phyloP scores from a whole-genome alignment of 2,888 invertebrate species.

The Eristalinus aeneus region DNA sequence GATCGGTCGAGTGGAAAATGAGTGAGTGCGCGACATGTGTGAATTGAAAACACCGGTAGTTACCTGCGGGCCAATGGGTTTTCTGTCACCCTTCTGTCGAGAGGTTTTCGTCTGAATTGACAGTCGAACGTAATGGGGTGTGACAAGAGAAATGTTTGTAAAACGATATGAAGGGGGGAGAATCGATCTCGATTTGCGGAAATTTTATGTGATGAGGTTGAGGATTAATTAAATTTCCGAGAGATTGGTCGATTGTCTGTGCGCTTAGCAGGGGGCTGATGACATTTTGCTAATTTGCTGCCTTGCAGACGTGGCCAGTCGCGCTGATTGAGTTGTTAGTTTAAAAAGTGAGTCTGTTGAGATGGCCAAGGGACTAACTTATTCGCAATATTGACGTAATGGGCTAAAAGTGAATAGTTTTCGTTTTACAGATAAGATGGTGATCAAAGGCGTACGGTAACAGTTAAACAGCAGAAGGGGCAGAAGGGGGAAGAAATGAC shows the following conservation, averaged over 20 bases:
- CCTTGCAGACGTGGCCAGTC: background rate
- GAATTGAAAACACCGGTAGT: conserved; percentile 2
- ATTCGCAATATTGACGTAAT: no score
- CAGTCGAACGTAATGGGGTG: background rate
- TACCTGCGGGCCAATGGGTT: background rate
- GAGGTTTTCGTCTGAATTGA: background rate
- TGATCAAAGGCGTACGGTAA: no score
- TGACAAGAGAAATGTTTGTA: background rate
- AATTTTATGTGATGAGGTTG: background rate
- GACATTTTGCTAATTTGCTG: background rate
- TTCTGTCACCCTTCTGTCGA: background rate
- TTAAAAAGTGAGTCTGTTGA: background rate
- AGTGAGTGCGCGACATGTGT: conserved; percentile 7
- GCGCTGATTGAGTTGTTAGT: background rate
- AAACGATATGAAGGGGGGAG: background rate
- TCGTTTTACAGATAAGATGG: no score
- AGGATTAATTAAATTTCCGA: background rate
- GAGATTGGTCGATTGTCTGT: background rate
- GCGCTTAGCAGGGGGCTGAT: background rate
- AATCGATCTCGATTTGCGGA: background rate
- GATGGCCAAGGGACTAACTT: background rate
- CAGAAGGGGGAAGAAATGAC: no score
- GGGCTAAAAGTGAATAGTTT: no score
- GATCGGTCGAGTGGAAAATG: conserved; percentile 39
- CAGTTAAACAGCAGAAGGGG: no score